Base-by-base conservation (phyloP, 2,888 invertebrate species). In the Carcina quercana region DNA sequence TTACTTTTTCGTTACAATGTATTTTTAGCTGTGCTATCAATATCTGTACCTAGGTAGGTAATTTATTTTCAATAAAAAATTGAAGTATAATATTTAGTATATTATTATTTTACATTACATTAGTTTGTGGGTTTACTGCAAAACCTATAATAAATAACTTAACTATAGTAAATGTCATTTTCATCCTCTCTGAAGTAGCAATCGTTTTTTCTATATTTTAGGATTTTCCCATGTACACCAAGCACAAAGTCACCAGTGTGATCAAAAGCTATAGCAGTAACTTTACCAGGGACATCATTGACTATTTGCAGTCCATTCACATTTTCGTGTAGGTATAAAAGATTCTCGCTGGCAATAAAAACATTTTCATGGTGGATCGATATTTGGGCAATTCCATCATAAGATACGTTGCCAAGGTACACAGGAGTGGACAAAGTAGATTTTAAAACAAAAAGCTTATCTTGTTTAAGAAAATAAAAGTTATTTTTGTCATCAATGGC, bases 221-320 rank as follows among this genome's bases (percentile, higher is more conserved):
- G 24, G 28, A 78, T 42, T 53, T 69, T 71, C 1, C 69, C 73
- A 25, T 43, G 49, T 12, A 60, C 46, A 3, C 78, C 78, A 4
- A 80, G 49, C 15, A 69, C 49, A 32, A 79, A 68, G 37, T 69
- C 57, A 2, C 72, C 78, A 19, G 41, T 35, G 11, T 48, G 36
- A 39, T 79, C 70, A 46, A 80, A 78, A 7, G 78, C 70, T 44
- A 79, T 59, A 8, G 79, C 64, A 15, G 75, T 72, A 12, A 69
- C 55, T 35, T 63, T 67, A 8, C 53, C 60, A 10, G 74, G 69
- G 10, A 61, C 41, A 45, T 72, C 63, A 11, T 59, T 41, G 1
- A 73, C 57, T n/a, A 49, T 27, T 45, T 67, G 67, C n/a, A 71
- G 26, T 2, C 56, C 61, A 8, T 59, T 60, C 27, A 72, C 64